Evolutionary conservation across 2,888 invertebrate genomes (phyloP), one percentile per base, ranked within the genome.

Genomic region (Archips xylosteana): DNA sequence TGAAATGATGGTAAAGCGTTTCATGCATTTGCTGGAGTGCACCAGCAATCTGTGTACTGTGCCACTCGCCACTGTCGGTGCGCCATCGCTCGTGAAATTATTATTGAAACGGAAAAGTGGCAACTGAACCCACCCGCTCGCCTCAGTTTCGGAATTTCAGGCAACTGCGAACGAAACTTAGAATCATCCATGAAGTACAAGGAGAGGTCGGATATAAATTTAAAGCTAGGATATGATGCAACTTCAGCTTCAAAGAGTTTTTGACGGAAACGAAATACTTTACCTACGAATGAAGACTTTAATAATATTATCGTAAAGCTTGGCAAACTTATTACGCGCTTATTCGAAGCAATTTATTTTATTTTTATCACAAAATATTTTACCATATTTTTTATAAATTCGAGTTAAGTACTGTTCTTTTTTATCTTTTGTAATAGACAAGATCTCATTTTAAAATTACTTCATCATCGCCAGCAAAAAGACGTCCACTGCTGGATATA

Each of bases 61-160:
- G 79, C 76, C 75, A 61, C 72, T 78, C 79, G 76, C 66, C 77
- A 79, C 77, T 80, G 81, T 81, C 80, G 82, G 78, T 74, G 79
- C 78, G 83, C 83, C 81, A 81, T 85, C 81, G 87, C 83, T 87
- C 83, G 89, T 89, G 85, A 90, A 91, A 90, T 88, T 89, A 89
- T 89, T 88, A 86, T 88, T 81, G 83, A 84, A 82, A 82, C 81
- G 84, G 87, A 90, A 88, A 89, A 91, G 86, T 88, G 87, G 82
- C 60, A 77, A 80, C 80, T 81, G 81, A 83, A 83, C 80, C 75
- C 66, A 39, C 80, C 75, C 66, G 6, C 39, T 39, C 45, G 32
- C 65, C 64, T 64, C 60, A 42, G 34, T 71, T 47, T 36, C 12
- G 45, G 34, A 45, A 34, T 71, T 65, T 71, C 59, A 49, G 64